Percentiles rank a stretch among this genome's conserved stretches.
Conservation (phyloP, 2,113 vertebrate genomes). For the Oncorhynchus clarkii region DNA sequence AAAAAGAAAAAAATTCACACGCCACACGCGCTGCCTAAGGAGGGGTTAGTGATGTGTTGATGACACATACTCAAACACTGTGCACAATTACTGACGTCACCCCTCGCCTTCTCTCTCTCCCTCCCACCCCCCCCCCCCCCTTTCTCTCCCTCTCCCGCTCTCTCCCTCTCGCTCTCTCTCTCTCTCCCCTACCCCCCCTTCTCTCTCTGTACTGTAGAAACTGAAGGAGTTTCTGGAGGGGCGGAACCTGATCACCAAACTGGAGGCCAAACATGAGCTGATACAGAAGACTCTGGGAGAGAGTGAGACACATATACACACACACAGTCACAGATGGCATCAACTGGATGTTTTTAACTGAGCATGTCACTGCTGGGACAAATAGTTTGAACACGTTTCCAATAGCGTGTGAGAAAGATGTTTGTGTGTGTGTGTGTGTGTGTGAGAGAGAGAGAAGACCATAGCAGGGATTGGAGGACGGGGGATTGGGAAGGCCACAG, state of each 20-base stretch:
- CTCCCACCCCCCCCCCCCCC: too few relatives aligned
- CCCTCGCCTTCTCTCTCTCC: not conserved
- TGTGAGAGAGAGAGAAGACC: too few relatives aligned
- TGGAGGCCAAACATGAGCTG: conserved; percentile 96
- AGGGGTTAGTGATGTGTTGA: too few relatives aligned
- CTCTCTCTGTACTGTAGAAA: conserved; percentile 76
- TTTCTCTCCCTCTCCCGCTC: too few relatives aligned
- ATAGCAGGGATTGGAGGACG: not conserved
- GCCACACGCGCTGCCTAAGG: too few relatives aligned
- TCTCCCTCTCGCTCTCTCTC: too few relatives aligned
- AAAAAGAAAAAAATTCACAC: too few relatives aligned
- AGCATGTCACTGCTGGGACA: not conserved
- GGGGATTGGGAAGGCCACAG: conserved; percentile 7
- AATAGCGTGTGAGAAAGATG: not conserved
- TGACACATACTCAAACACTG: too few relatives aligned
- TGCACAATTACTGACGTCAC: not conserved
- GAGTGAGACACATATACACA: conserved; percentile 81
- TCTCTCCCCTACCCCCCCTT: too few relatives aligned
- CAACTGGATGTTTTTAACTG: not conserved
- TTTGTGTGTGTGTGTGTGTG: too few relatives aligned
- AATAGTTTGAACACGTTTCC: not conserved
- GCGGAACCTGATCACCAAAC: conserved; percentile 97
- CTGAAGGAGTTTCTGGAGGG: conserved; percentile 99
- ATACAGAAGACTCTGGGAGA: conserved; percentile 96
- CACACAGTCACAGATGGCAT: not conserved